phyloP scores from a whole-genome alignment of 2,888 invertebrate genomes.

The Drosophila siamana region DNA sequence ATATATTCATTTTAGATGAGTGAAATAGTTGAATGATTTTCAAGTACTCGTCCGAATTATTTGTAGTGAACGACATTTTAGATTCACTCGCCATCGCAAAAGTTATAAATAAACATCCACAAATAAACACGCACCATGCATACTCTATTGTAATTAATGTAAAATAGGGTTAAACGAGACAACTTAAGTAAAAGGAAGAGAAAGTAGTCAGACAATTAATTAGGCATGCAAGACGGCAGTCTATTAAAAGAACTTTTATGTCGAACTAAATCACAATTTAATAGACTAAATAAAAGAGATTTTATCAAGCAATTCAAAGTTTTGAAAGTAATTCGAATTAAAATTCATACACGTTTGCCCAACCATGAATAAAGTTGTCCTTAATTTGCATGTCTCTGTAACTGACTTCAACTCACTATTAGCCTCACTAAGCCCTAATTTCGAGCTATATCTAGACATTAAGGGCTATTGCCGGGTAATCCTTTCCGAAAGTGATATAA shows the following conservation, averaged over 20 bases:
- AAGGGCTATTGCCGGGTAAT: neutral
- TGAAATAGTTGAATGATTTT: too few species aligned
- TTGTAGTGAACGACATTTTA: too few species aligned
- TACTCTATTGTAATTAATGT: neutral
- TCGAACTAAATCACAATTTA: neutral
- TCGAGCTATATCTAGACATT: neutral
- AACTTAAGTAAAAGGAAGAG: neutral
- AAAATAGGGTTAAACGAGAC: too few species aligned
- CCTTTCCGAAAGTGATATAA: neutral
- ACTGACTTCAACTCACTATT: neutral
- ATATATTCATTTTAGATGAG: neutral
- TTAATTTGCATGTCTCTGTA: neutral
- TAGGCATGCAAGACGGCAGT: neutral
- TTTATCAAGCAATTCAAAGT: neutral
- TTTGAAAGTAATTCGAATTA: neutral
- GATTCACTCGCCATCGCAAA: neutral
- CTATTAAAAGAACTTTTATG: neutral
- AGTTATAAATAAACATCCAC: neutral
- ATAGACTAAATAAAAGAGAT: neutral
- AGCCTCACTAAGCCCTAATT: neutral
- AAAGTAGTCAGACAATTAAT: neutral
- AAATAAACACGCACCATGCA: neutral
- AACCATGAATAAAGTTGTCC: neutral
- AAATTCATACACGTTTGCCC: neutral
- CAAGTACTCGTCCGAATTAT: too few species aligned